Conservation (phyloP, 2,113 vertebrate species). For the Paralichthys olivaceus region DNA sequence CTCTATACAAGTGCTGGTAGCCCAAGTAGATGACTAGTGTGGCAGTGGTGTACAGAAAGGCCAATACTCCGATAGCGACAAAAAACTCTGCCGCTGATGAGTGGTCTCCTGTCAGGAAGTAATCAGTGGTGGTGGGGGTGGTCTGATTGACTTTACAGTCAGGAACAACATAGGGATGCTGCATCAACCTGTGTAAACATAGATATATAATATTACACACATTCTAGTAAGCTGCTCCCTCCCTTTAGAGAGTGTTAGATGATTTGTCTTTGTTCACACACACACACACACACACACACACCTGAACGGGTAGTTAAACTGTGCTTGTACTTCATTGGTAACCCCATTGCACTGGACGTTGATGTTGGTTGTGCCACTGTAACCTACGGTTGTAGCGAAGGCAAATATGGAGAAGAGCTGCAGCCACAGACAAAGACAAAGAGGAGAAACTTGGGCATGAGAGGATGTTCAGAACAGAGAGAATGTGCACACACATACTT, state of each 20-base stretch:
- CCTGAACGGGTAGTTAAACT: conserved; percentile 95
- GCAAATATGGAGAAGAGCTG: conserved; percentile 96
- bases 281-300: conserved; percentile 78
- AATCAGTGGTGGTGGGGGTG: neutral
- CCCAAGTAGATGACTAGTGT: conserved; percentile 91
- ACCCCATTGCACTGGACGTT: conserved; percentile 79
- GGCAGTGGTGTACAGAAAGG: conserved; percentile 91
- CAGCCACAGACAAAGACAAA: conserved; percentile 20
- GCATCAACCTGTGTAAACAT: conserved; percentile 81
- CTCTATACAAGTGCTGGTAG: conserved; percentile 88
- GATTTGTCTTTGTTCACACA: neutral
- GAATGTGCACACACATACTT: conserved; percentile 15
- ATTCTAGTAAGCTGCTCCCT: neutral
- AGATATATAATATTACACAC: neutral
- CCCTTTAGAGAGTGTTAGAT: neutral
- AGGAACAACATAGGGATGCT: conserved; percentile 82
- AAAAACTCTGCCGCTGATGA: conserved; percentile 92
- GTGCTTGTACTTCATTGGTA: conserved; percentile 67
- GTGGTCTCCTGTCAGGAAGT: conserved; percentile 86
- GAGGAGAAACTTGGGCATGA: neutral
- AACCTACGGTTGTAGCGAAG: conserved; percentile 91
- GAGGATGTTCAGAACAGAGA: neutral
- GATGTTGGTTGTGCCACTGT: conserved; percentile 85
- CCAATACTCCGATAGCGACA: conserved; percentile 91
- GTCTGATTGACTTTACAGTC: conserved; percentile 72